These are phyloP conservation scores for Phragmatobia fuliginosa DNA, from an alignment of 2,888 invertebrate genomes.

Conservation along the genomic window DNA sequence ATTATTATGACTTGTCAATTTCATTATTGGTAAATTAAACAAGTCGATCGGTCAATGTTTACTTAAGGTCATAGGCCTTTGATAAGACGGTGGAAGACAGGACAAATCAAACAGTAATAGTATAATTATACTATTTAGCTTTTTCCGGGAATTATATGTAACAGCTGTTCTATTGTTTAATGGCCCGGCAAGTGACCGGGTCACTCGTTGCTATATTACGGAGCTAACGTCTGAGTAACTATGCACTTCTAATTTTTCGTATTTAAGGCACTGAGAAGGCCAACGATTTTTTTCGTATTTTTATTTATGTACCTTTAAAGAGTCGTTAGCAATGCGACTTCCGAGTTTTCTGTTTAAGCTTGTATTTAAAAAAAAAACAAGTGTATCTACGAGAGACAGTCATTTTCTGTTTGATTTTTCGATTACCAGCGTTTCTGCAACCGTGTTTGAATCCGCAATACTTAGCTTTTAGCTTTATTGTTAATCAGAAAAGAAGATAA, in stretches of 20 bases:
- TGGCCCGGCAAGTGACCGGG: constrained; percentile 24
- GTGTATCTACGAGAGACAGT: too few relatives aligned
- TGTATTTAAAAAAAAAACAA: too few relatives aligned
- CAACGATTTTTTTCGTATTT: neutral
- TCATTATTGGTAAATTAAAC: constrained; percentile 1
- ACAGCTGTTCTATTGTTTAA: constrained; percentile 28
- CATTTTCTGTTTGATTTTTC: neutral
- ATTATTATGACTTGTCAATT: neutral
- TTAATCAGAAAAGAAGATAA: neutral
- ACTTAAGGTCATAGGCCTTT: constrained; percentile 9
- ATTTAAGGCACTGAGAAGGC: neutral
- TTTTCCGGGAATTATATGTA: constrained; percentile 39
- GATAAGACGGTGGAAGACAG: constrained; percentile 24
- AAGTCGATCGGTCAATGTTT: neutral
- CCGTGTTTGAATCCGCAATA: too few relatives aligned
- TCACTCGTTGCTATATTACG: constrained; percentile 9
- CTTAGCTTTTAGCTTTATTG: too few relatives aligned
- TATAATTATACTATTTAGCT: constrained; percentile 33
- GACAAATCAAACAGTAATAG: constrained; percentile 23
- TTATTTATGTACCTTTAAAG: neutral
- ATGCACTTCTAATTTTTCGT: neutral
- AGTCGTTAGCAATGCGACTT: neutral
- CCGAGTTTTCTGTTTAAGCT: neutral
- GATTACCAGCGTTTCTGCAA: too few relatives aligned
- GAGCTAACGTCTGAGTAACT: constrained; percentile 13